Percentiles rank a stretch among this genome's conserved stretches.
phyloP scores from a whole-genome alignment of 2,113 vertebrate species.

The Mustelus asterias region DNA sequence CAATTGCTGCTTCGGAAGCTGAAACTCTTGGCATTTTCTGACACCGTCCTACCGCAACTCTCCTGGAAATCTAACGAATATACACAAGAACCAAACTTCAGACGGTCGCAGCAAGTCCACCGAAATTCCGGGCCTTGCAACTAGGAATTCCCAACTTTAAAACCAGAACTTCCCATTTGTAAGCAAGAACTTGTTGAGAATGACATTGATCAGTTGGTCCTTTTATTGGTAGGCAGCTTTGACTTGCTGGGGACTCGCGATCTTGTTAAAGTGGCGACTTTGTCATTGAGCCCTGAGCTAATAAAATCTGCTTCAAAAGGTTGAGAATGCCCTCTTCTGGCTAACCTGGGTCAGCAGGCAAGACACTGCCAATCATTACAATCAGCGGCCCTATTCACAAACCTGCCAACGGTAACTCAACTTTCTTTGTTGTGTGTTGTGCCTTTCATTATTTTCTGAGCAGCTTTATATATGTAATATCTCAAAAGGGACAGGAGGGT shows the following conservation, averaged over 20 bases:
- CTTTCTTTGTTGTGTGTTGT: neutral
- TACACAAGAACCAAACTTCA: neutral
- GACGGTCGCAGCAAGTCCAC: neutral
- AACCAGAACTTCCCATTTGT: neutral
- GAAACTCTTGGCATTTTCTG: neutral
- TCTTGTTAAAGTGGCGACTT: neutral
- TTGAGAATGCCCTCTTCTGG: conserved; percentile 19
- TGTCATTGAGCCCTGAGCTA: neutral
- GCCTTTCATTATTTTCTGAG: neutral
- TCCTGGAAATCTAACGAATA: neutral
- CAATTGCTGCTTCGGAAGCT: neutral
- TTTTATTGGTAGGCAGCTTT: neutral
- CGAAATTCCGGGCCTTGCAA: neutral
- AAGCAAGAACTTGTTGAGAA: neutral
- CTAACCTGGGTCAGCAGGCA: neutral
- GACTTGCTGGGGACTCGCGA: too few relatives aligned
- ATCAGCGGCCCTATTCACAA: neutral
- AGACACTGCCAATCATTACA: neutral
- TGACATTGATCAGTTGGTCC: neutral
- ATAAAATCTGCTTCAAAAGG: neutral
- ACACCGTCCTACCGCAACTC: neutral
- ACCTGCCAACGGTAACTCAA: neutral
- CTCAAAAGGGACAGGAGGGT: neutral
- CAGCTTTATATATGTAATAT: neutral
- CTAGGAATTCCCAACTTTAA: neutral